Conservation (phyloP, 2,797 vertebrate genomes). For the Darevskia nairensis region DNA sequence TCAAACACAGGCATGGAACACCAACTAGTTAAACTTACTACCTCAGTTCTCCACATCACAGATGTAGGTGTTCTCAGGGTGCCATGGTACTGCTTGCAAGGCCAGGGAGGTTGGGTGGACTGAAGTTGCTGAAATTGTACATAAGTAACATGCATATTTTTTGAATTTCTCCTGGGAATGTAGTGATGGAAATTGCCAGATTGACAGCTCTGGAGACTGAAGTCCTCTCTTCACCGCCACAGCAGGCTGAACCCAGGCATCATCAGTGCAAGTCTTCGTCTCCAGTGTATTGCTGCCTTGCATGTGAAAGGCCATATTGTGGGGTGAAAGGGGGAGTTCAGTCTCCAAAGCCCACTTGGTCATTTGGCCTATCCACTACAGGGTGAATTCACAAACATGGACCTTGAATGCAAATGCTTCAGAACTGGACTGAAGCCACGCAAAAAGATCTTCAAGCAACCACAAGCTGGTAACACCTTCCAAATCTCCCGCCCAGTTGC, state of each 20-base stretch:
- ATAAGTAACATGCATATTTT: constrained; percentile 14
- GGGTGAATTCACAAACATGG: not conserved
- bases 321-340: constrained; percentile 47
- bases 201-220: constrained; percentile 53
- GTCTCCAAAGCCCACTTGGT: constrained; percentile 44
- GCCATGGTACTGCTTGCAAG: not conserved
- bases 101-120: too few relatives aligned
- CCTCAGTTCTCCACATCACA: not conserved
- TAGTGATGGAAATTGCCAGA: constrained; percentile 42
- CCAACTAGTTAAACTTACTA: too few relatives aligned
- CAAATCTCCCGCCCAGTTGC: not conserved
- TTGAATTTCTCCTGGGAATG: constrained; percentile 30
- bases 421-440: constrained; percentile 12
- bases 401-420: constrained; percentile 6
- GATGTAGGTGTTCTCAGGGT: not conserved
- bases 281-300: constrained; percentile 9
- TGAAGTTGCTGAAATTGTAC: not conserved
- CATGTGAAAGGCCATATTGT: constrained; percentile 33
- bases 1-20: not conserved
- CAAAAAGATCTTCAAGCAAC: constrained; percentile 4
- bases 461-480: constrained; percentile 34
- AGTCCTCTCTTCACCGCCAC: constrained; percentile 41
- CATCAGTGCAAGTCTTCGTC: constrained; percentile 19
- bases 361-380: constrained; percentile 18
- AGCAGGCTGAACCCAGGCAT: constrained; percentile 11